Conservation (phyloP, 2,888 invertebrate genomes). For the Drosophila robusta region DNA sequence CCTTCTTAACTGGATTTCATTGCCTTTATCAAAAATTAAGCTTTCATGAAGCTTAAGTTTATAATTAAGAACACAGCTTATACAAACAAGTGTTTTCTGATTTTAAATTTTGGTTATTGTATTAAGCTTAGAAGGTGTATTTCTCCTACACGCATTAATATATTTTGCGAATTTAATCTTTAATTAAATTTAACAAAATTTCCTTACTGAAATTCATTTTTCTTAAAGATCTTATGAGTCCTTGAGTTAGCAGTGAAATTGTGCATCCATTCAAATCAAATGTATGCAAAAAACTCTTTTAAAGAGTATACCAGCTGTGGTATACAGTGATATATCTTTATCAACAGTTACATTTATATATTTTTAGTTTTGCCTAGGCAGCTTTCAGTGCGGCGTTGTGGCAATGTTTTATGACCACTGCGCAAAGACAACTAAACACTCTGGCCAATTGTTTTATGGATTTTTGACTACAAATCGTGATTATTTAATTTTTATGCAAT, state of each 20-base stretch:
- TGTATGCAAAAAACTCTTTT: background rate
- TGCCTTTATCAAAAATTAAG: too few species aligned
- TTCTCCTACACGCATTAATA: too few species aligned
- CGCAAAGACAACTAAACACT: slow-evolving; percentile 21
- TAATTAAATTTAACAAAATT: too few species aligned
- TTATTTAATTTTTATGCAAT: slow-evolving; percentile 51
- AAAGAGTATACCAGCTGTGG: slow-evolving; percentile 7
- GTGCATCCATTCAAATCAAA: background rate
- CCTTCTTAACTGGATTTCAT: too few species aligned
- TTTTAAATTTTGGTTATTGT: too few species aligned
- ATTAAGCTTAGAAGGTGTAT: too few species aligned
- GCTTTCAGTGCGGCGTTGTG: slow-evolving; percentile 10
- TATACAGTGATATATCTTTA: background rate
- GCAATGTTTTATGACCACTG: slow-evolving; percentile 50
- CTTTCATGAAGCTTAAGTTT: too few species aligned
- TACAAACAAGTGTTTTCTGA: too few species aligned
- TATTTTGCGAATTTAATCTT: too few species aligned
- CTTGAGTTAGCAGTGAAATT: background rate
- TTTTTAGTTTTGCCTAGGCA: slow-evolving; percentile 18
- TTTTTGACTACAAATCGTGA: slow-evolving; percentile 43
- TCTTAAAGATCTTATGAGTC: too few species aligned
- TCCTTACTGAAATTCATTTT: too few species aligned
- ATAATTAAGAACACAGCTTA: too few species aligned
- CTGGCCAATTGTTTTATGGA: slow-evolving; percentile 46
- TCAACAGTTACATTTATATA: slow-evolving; percentile 8